Conservation (phyloP, 2,888 invertebrate genomes). For the Protonemura montana region DNA sequence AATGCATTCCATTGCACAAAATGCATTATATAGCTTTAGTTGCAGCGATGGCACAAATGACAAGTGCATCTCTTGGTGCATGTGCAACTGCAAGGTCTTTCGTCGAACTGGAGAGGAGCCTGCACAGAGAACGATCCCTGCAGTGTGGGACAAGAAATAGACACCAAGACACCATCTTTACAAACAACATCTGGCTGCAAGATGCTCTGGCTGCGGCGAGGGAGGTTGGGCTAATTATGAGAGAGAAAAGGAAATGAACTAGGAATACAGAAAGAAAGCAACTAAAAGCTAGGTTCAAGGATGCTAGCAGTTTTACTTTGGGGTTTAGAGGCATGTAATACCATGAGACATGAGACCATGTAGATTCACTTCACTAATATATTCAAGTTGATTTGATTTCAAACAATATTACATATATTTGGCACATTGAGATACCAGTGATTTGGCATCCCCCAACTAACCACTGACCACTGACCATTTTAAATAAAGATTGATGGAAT, state of each 20-base stretch:
- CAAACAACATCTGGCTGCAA: slow-evolving; percentile 5
- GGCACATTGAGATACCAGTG: no score
- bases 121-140: neutral
- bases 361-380: no score
- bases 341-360: no score
- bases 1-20: neutral
- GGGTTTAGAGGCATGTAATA: no score
- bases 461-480: no score
- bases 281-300: neutral
- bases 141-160: neutral
- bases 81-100: no score
- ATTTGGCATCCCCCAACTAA: no score
- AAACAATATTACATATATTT: no score
- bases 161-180: neutral
- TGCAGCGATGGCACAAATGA: neutral
- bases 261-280: neutral
- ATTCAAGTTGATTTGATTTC: no score
- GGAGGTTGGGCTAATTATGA: neutral
- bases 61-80: neutral
- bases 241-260: neutral
- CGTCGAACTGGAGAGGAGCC: no score
- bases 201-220: neutral
- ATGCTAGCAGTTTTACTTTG: no score
- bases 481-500: neutral
- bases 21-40: neutral